Conservation (phyloP, 2,797 vertebrate species). For the Halcyon badia region DNA sequence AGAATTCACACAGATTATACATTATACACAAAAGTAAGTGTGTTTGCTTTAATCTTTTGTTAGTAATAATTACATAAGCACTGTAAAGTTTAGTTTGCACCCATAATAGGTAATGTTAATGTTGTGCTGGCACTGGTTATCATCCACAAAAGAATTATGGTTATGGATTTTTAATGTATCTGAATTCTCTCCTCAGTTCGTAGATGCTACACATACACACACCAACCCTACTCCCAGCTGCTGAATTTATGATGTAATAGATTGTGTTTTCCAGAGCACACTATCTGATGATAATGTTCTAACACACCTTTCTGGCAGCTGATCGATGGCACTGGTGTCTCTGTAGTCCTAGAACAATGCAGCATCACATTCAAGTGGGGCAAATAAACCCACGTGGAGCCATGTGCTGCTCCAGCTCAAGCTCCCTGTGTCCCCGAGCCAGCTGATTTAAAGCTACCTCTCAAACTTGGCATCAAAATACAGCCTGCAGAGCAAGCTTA, state of each 20-base stretch:
- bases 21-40: background rate
- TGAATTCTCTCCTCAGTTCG: background rate
- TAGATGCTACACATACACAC: background rate
- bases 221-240: background rate
- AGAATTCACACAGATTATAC: background rate
- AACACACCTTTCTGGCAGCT: background rate
- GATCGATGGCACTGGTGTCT: background rate
- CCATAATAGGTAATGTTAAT: background rate
- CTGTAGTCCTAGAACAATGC: background rate
- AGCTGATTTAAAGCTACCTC: background rate
- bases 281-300: background rate
- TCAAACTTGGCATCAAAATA: background rate
- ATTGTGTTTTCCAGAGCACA: background rate
- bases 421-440: background rate
- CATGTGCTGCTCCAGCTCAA: background rate
- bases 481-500: background rate
- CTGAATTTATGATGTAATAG: background rate
- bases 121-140: background rate
- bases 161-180: background rate
- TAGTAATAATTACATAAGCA: background rate
- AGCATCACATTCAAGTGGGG: background rate
- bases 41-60: background rate
- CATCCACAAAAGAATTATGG: background rate
- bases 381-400: background rate
- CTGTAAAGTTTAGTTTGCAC: background rate